Percentiles rank a stretch among this genome's conserved stretches.
phyloP scores from a whole-genome alignment of 1,140 invertebrate genomes.

The Leptinotarsa texana region DNA sequence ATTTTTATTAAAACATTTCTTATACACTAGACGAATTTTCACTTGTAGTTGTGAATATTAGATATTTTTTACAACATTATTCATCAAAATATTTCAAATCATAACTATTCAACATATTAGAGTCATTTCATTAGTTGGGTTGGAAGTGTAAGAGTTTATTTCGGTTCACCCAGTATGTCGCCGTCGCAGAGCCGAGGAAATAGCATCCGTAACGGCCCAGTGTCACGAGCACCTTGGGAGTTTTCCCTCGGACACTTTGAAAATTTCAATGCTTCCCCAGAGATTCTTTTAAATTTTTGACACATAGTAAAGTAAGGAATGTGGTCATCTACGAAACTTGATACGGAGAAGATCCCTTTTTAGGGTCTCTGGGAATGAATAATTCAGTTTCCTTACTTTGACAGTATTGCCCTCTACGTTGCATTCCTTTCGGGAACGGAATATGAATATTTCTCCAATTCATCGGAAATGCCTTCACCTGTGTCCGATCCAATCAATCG shows the following conservation, averaged over 20 bases:
- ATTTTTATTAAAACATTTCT: no score
- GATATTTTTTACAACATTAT: no score
- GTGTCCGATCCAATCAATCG: no score
- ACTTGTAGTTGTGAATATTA: no score
- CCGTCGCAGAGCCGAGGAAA: not conserved
- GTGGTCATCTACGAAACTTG: conserved; percentile 54
- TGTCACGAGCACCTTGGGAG: conserved; percentile 46
- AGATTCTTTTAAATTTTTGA: conserved; percentile 58
- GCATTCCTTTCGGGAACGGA: no score
- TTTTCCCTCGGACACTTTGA: conserved; percentile 55
- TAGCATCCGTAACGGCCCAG: not conserved
- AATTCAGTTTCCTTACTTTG: conserved; percentile 27
- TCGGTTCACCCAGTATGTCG: not conserved
- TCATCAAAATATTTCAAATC: no score
- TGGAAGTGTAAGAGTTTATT: not conserved
- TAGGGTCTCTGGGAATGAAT: conserved; percentile 15
- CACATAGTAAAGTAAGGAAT: conserved; percentile 56
- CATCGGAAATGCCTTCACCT: no score
- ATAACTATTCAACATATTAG: no score
- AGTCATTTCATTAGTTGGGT: no score
- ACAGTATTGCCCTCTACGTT: not conserved
- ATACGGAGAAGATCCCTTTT: conserved; percentile 39
- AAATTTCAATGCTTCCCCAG: conserved; percentile 54
- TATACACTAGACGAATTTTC: no score
- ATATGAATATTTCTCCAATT: no score